Conservation (phyloP, 1,140 invertebrate genomes). For the Psix sp. region DNA sequence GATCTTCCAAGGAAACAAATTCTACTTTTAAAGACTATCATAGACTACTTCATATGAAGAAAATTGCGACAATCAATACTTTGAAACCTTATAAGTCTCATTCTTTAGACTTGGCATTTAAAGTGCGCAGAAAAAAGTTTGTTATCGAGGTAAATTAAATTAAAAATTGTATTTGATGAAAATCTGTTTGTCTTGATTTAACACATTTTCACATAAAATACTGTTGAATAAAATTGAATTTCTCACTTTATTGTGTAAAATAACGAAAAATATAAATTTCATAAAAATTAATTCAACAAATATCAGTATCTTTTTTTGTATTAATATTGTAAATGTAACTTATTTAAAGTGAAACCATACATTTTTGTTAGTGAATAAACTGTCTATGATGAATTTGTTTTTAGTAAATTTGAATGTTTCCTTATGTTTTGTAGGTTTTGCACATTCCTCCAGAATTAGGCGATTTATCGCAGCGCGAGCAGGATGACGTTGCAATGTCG, state of each 20-base stretch:
- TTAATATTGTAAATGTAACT: no score
- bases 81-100: conserved; percentile 84
- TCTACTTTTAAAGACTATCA: conserved; percentile 89
- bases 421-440: conserved; percentile 78
- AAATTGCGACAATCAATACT: conserved; percentile 86
- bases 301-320: no score
- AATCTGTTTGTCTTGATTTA: no score
- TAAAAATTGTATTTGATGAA: no score
- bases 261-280: no score
- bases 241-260: no score
- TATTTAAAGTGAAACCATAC: no score
- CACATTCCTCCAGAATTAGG: conserved; percentile 90
- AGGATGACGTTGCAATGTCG: conserved; percentile 79
- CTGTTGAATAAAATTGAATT: no score
- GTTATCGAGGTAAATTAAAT: conserved; percentile 85
- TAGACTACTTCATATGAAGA: conserved; percentile 86
- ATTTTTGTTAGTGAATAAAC: no score
- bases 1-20: conserved; percentile 87
- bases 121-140: conserved; percentile 89
- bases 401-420: background rate
- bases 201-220: no score
- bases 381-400: no score
- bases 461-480: conserved; percentile 82
- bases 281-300: no score
- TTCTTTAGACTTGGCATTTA: conserved; percentile 88